These are phyloP conservation scores for Charaxes varanes DNA, from an alignment of 1,140 invertebrate genomes.

Conservation along the genomic window DNA sequence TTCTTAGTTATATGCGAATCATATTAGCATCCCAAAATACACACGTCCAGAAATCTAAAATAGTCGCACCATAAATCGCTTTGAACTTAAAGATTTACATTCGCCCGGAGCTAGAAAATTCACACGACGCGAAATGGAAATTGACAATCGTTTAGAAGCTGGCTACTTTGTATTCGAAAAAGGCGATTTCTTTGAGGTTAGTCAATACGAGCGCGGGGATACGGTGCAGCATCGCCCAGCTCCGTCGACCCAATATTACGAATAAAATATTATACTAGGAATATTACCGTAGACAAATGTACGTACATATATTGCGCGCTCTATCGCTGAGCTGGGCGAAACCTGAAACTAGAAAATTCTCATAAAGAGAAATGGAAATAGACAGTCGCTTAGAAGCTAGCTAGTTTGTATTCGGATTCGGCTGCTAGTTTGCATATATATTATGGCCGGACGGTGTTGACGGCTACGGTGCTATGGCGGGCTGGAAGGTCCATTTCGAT, in stretches of 20 bases:
- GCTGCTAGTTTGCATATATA: conserved; percentile 30
- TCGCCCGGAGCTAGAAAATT: conserved; percentile 9
- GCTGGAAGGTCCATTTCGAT: conserved; percentile 2
- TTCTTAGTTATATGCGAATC: too few species aligned
- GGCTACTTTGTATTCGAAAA: conserved; percentile 32
- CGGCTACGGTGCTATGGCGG: conserved; percentile 9
- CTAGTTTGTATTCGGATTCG: conserved; percentile 31
- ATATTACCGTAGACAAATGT: conserved; percentile 13
- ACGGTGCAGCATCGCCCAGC: conserved; percentile 7
- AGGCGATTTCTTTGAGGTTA: conserved; percentile 32
- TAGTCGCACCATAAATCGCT: background rate
- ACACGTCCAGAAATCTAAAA: too few species aligned
- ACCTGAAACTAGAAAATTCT: conserved; percentile 9
- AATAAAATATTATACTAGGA: conserved; percentile 20
- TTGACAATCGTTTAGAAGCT: conserved; percentile 17
- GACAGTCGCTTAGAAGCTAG: conserved; percentile 17
- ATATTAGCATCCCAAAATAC: too few species aligned
- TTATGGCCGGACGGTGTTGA: conserved; percentile 22
- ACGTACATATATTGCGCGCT: conserved; percentile 7
- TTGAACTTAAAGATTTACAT: conserved; percentile 12
- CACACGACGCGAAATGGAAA: conserved; percentile 17
- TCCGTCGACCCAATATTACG: conserved; percentile 20
- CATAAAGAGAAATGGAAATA: conserved; percentile 19
- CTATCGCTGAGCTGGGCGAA: too few species aligned
- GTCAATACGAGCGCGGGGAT: conserved; percentile 24